Evolutionary conservation across 2,888 invertebrate genomes (phyloP), one percentile per base, ranked within the genome.

Genomic region (Phortica okadai): DNA sequence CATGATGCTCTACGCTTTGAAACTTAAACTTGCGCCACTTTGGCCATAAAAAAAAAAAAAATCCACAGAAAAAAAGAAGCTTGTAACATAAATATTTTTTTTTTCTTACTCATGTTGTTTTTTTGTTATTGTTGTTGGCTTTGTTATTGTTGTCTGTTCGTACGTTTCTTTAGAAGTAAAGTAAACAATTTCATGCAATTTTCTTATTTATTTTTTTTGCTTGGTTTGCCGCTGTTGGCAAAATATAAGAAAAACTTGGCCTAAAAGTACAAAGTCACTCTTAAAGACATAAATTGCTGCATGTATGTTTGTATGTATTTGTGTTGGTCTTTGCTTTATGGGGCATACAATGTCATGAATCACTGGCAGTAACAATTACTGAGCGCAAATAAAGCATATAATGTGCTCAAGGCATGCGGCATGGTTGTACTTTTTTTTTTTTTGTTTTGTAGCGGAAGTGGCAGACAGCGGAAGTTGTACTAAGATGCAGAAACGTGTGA

Each of bases 201-300:
- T 8, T 59, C n/a, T 59, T 59, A 69, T 66, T 79, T 58, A 14
- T 54, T 59, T 59, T 59, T 73, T 56, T 73, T 77, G 72, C 33
- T 54, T 58, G 77, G 72, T 62, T 83, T 25, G 44, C 59, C 73
- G 79, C 59, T 75, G 79, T 80, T 84, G 82, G 83, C 82, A 80
- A 82, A 83, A 82, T 79, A 86, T 86, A 84, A 79, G 45, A 45
- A 69, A n/a, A 45, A 45, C 50, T 50, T 69, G 21, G 45, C 16
- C 45, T 21, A 69, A 69, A 69, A 45, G 44, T 45, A 41, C 41
- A 42, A n/a, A 72, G 70, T 72, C 70, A 72, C 45, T 54, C 25
- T 54, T 56, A 33, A 33, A 56, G 56, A 54, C 70, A 72, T 14
- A 16, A 59, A n/a, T 8, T 8, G 59, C n/a, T n/a, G 14, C 7